phyloP scores from a whole-genome alignment of 2,113 vertebrate species.

The Dasypus novemcinctus region DNA sequence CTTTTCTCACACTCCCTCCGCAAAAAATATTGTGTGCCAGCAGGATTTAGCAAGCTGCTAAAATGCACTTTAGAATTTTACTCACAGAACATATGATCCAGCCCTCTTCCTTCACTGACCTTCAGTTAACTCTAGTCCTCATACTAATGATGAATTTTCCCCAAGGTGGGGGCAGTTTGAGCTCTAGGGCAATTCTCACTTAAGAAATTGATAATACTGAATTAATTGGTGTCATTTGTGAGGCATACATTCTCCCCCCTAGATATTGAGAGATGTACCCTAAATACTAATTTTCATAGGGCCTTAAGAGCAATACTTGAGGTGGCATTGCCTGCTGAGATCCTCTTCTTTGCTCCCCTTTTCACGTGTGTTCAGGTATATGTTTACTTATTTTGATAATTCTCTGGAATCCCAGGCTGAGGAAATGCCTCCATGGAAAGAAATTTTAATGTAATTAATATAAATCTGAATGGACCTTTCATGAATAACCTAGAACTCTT shows the following conservation, averaged over 20 bases:
- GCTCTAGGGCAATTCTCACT: not conserved
- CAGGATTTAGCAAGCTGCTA: not conserved
- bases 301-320: not conserved
- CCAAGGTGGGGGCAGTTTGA: not conserved
- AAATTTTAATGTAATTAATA: not conserved
- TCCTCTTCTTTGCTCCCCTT: not conserved
- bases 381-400: not conserved
- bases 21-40: not conserved
- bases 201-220: not conserved
- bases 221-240: not conserved
- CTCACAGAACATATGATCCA: not conserved
- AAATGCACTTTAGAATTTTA: not conserved
- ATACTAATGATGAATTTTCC: slow-evolving; percentile 5
- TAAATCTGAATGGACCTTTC: not conserved
- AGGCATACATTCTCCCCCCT: not conserved
- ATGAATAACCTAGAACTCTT: not conserved
- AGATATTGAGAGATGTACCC: not conserved
- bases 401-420: not conserved
- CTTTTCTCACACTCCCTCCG: not conserved
- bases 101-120: not conserved
- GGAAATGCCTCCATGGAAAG: not conserved
- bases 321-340: rapidly evolving
- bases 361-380: not conserved
- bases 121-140: not conserved
- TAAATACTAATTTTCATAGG: slow-evolving; percentile 11